Conservation (phyloP, 1,140 invertebrate species). For the Drosophila parabipectinata region DNA sequence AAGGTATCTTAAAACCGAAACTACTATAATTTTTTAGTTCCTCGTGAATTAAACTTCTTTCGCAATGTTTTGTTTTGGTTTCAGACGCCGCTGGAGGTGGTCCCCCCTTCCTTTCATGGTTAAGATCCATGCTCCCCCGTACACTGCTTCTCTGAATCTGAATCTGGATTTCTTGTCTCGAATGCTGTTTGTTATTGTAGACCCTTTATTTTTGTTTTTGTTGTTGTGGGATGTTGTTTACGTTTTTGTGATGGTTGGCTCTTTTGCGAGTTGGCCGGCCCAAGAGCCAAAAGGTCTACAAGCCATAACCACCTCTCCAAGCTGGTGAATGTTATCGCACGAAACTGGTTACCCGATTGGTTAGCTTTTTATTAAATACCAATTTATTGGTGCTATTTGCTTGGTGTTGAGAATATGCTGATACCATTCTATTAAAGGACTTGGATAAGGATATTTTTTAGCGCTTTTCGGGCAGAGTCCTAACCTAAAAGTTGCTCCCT, state of each 20-base stretch:
- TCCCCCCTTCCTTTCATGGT: conserved; percentile 6
- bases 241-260: conserved; percentile 61
- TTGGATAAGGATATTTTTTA: conserved; percentile 5
- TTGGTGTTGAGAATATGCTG: conserved; percentile 1
- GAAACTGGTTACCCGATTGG: conserved; percentile 44
- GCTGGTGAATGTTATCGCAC: conserved; percentile 46
- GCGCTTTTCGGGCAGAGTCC: neutral
- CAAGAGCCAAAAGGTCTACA: conserved; percentile 12
- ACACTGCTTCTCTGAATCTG: neutral
- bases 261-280: conserved; percentile 55
- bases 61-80: conserved; percentile 58
- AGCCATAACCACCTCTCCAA: conserved; percentile 3
- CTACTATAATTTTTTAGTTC: conserved; percentile 12
- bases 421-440: neutral
- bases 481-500: conserved; percentile 11
- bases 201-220: conserved; percentile 14
- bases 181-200: conserved; percentile 32
- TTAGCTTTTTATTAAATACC: conserved; percentile 31
- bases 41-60: conserved; percentile 14
- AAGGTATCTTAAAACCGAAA: conserved; percentile 3
- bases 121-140: conserved; percentile 3
- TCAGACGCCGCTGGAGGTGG: conserved; percentile 61
- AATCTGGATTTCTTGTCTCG: conserved; percentile 16
- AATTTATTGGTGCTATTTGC: conserved; percentile 13
- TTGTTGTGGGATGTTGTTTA: conserved; percentile 64